Conservation (phyloP, 2,888 invertebrate species). For the Spodoptera picta region DNA sequence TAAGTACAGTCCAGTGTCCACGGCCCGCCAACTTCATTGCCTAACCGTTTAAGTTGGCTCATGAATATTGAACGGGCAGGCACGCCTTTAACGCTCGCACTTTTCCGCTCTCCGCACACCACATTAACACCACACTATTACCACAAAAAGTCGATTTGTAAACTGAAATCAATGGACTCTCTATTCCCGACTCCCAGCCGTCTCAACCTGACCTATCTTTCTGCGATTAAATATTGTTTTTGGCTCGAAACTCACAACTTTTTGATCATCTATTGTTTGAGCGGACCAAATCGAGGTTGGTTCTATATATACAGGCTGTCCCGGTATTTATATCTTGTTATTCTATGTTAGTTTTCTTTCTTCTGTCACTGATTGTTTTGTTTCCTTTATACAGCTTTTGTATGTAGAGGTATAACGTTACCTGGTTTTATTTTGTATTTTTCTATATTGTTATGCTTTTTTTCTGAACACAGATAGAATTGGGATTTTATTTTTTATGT, state of each 20-base stretch:
- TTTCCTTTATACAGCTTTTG: background rate
- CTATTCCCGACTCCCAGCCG: constrained; percentile 15
- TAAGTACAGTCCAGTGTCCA: constrained; percentile 25
- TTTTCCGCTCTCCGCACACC: constrained; percentile 66
- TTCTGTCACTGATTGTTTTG: constrained; percentile 4
- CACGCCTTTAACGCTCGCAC: constrained; percentile 64
- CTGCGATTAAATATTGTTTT: constrained; percentile 25
- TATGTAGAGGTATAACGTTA: no score
- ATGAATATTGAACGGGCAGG: constrained; percentile 81
- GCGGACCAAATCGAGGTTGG: constrained; percentile 1
- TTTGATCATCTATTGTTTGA: constrained; percentile 12
- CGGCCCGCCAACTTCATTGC: constrained; percentile 64
- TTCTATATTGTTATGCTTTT: no score
- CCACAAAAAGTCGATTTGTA: constrained; percentile 72
- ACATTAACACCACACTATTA: constrained; percentile 74
- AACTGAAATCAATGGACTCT: constrained; percentile 69
- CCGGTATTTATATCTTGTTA: background rate
- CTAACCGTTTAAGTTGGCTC: constrained; percentile 73
- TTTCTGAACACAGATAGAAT: no score
- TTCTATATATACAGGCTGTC: background rate
- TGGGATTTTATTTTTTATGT: no score
- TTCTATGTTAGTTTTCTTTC: background rate
- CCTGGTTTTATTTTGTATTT: no score
- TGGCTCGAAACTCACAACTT: constrained; percentile 12
- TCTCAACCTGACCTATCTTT: constrained; percentile 22